Conservation (phyloP, 2,113 vertebrate species). For the Hippoglossus stenolepis region DNA sequence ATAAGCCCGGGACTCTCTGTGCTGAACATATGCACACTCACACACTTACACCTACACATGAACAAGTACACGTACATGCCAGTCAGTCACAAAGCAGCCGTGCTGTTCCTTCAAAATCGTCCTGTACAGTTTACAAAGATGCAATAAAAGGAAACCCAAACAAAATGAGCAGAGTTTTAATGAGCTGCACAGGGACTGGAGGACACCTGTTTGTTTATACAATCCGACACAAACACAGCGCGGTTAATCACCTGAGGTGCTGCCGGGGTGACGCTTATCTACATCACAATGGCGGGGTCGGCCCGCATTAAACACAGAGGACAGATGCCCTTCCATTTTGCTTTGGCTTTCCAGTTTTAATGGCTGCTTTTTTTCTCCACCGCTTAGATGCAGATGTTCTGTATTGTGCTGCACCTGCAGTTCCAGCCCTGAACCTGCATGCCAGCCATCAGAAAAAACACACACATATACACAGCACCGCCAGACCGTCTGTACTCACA, state of each 20-base stretch:
- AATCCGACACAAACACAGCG: conserved; percentile 66
- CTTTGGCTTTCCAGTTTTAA: conserved; percentile 67
- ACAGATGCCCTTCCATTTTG: conserved; percentile 70
- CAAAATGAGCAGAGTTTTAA: conserved; percentile 70
- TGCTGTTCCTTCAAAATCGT: conserved; percentile 55
- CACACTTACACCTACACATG: background rate
- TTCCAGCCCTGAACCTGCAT: conserved; percentile 53
- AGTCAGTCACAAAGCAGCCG: conserved; percentile 16
- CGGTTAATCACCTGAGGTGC: conserved; percentile 78
- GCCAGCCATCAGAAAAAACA: conserved; percentile 41
- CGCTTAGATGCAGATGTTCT: conserved; percentile 71
- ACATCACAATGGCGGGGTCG: conserved; percentile 73
- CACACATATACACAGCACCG: conserved; percentile 34
- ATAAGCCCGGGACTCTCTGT: conserved; percentile 52
- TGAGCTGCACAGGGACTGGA: conserved; percentile 78
- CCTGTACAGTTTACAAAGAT: conserved; percentile 54
- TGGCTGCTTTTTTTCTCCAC: conserved; percentile 23
- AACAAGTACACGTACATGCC: conserved; percentile 1
- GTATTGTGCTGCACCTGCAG: conserved; percentile 74
- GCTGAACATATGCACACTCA: conserved; percentile 40
- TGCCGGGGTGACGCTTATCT: conserved; percentile 69
- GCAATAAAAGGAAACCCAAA: conserved; percentile 55
- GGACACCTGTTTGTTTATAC: conserved; percentile 79
- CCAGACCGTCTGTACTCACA: conserved; percentile 35
- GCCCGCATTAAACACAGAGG: conserved; percentile 69